Evolutionary conservation across 2,797 vertebrate genomes (phyloP).

Genomic region (Lacerta bilineata): DNA sequence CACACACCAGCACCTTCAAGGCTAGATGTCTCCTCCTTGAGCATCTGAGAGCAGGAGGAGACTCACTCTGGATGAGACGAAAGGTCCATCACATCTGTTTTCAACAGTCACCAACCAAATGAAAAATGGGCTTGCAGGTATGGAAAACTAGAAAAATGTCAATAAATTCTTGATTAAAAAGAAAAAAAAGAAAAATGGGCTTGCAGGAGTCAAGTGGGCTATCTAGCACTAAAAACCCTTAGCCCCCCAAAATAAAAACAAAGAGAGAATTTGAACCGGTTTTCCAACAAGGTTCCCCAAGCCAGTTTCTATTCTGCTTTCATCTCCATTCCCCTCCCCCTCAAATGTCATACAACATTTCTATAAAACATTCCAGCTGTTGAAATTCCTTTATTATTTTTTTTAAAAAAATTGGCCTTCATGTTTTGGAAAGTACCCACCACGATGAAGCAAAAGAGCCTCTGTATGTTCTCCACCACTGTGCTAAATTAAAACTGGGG

Average conservation of each 20-base stretch:
- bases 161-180: too few species aligned
- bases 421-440: not conserved
- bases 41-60: not conserved
- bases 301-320: not conserved
- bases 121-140: not conserved
- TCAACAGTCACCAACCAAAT: not conserved
- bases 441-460: not conserved
- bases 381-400: not conserved
- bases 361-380: constrained; percentile 11
- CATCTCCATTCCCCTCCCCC: not conserved
- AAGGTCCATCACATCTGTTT: not conserved
- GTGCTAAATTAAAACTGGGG: not conserved
- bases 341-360: not conserved
- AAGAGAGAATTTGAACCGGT: not conserved
- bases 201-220: not conserved
- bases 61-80: not conserved
- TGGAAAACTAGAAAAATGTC: too few species aligned
- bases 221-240: not conserved
- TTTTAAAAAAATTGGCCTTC: too few species aligned
- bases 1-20: not conserved
- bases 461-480: not conserved
- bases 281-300: not conserved
- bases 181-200: too few species aligned
- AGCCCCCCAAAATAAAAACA: not conserved
- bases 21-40: not conserved